phyloP scores from a whole-genome alignment of 2,888 invertebrate species.

The Drosophila fungiperda region DNA sequence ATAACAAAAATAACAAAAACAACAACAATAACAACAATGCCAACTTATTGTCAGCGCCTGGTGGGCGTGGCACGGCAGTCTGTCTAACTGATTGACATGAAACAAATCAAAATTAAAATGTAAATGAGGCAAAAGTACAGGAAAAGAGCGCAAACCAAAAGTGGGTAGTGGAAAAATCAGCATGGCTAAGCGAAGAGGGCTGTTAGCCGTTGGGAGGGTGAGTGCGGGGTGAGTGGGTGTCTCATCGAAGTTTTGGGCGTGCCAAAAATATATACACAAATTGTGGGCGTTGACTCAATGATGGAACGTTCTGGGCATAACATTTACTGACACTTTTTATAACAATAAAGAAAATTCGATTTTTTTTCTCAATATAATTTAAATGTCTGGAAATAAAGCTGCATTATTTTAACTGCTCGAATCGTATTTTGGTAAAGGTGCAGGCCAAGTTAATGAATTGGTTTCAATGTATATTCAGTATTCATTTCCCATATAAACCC shows the following conservation, averaged over 20 bases:
- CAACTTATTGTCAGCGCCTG: slow-evolving; percentile 31
- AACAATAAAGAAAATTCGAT: neutral
- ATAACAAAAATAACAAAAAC: slow-evolving; percentile 14
- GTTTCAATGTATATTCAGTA: neutral
- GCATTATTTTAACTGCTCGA: neutral
- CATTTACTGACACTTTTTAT: neutral
- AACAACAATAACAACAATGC: slow-evolving; percentile 14
- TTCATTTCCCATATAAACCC: no score
- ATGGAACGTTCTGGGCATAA: neutral
- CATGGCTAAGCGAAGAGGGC: neutral
- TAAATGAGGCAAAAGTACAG: slow-evolving; percentile 59
- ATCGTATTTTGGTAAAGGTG: neutral
- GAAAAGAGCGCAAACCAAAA: slow-evolving; percentile 17
- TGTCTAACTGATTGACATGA: slow-evolving; percentile 74
- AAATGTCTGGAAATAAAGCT: no score
- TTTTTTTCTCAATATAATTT: neutral
- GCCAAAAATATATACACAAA: slow-evolving; percentile 29
- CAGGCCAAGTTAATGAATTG: neutral
- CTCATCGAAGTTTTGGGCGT: slow-evolving; percentile 9
- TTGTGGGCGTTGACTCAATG: neutral
- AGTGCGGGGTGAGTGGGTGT: no score
- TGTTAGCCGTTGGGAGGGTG: neutral
- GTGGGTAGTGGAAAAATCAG: slow-evolving; percentile 4
- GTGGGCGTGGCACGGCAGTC: slow-evolving; percentile 45
- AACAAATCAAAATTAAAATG: slow-evolving; percentile 80